Conservation (phyloP, 2,888 invertebrate genomes). For the Hymenopus coronatus region DNA sequence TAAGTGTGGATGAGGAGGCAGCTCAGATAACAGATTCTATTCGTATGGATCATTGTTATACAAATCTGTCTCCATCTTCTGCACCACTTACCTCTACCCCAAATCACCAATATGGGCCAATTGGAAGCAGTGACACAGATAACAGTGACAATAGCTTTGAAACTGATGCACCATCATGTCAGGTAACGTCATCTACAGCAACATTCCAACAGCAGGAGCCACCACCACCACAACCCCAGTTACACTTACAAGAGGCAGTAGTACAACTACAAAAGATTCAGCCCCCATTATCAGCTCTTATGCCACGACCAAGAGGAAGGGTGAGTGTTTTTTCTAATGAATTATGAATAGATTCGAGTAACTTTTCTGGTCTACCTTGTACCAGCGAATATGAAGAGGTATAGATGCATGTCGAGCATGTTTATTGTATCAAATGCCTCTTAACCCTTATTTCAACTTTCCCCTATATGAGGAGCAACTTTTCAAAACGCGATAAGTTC, state of each 20-base stretch:
- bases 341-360: no score
- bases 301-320: conserved; percentile 18
- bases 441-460: no score
- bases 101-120: conserved; percentile 12
- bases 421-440: no score
- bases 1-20: conserved; percentile 50
- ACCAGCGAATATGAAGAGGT: no score
- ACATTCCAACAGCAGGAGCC: neutral
- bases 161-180: neutral
- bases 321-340: neutral
- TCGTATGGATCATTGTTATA: conserved; percentile 74
- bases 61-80: conserved; percentile 54
- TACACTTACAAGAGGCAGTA: neutral
- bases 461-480: no score
- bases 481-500: no score
- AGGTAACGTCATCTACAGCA: neutral
- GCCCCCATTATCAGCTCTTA: neutral
- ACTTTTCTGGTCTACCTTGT: no score
- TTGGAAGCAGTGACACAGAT: conserved; percentile 12
- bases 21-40: conserved; percentile 26
- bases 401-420: no score
- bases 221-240: neutral
- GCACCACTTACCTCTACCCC: conserved; percentile 18
- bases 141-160: conserved; percentile 8
- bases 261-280: neutral